These are phyloP conservation scores for Pandemis cinnamomeana DNA, from an alignment of 2,888 invertebrate genomes.

Conservation along the genomic window DNA sequence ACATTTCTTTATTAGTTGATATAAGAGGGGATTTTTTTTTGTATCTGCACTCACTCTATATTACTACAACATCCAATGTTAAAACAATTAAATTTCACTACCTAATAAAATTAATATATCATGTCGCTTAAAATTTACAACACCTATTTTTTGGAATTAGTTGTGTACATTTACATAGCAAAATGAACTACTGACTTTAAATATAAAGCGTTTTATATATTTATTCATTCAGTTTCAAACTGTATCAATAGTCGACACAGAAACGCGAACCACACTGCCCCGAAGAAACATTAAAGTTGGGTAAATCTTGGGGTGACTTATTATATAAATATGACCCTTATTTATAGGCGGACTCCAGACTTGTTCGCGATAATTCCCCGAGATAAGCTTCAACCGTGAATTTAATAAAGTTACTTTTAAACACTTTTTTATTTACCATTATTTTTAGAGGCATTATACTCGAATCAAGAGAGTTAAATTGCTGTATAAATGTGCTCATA, in stretches of 20 bases:
- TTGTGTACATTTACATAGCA: too few species aligned
- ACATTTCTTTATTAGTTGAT: too few species aligned
- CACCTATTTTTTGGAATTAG: too few species aligned
- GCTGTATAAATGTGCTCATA: too few species aligned
- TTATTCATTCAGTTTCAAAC: neutral
- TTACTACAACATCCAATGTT: too few species aligned
- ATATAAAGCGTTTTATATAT: too few species aligned
- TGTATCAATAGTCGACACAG: constrained; percentile 30
- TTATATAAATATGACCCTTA: constrained; percentile 64
- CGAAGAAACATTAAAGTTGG: constrained; percentile 56
- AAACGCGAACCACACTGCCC: constrained; percentile 35
- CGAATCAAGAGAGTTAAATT: constrained; percentile 1
- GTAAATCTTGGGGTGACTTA: constrained; percentile 60
- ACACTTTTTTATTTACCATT: constrained; percentile 45
- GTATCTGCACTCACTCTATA: too few species aligned
- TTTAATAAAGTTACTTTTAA: constrained; percentile 54
- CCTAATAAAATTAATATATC: too few species aligned
- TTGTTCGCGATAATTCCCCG: constrained; percentile 55
- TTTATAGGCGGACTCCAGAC: constrained; percentile 61
- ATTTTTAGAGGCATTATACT: constrained; percentile 20
- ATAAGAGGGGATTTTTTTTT: too few species aligned
- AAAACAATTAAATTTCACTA: too few species aligned
- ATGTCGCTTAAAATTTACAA: too few species aligned
- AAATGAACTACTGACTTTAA: too few species aligned
- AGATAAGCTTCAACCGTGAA: constrained; percentile 56